These are phyloP conservation scores for Romanomermis culicivorax DNA, from an alignment of 2,888 invertebrate genomes.

Conservation along the genomic window DNA sequence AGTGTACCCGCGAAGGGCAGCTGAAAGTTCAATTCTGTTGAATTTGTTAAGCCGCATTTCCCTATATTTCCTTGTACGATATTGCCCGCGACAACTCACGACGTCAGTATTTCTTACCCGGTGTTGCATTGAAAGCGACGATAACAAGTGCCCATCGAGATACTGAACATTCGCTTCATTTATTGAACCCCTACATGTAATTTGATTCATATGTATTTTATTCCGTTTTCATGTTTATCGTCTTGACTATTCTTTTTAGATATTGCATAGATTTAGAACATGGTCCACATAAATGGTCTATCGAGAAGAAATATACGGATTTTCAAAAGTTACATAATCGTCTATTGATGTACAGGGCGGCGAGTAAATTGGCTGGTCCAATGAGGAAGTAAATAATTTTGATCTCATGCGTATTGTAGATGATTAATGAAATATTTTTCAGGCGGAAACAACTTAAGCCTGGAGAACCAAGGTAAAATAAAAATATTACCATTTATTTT, in stretches of 20 bases:
- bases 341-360: constrained; percentile 41
- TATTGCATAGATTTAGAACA: constrained; percentile 73
- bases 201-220: background rate
- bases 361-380: constrained; percentile 24
- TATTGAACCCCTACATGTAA: constrained; percentile 10
- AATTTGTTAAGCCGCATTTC: constrained; percentile 21
- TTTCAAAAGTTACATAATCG: constrained; percentile 71
- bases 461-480: too few species aligned
- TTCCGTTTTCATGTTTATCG: background rate
- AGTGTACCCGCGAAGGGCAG: too few species aligned
- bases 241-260: constrained; percentile 21
- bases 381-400: constrained; percentile 20
- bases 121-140: constrained; percentile 1
- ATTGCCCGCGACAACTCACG: constrained; percentile 16
- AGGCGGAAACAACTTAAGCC: too few species aligned
- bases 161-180: background rate
- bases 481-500: too few species aligned
- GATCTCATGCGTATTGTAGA: too few species aligned
- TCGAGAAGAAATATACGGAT: constrained; percentile 75
- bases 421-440: too few species aligned
- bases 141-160: constrained; percentile 6
- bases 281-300: constrained; percentile 66
- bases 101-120: constrained; percentile 10
- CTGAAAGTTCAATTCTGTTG: too few species aligned
- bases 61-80: constrained; percentile 24